A percentile compares a stretch with the other conserved stretches of the same genome.
Conservation (phyloP, 2,113 vertebrate genomes). For the Calyptomena viridis region DNA sequence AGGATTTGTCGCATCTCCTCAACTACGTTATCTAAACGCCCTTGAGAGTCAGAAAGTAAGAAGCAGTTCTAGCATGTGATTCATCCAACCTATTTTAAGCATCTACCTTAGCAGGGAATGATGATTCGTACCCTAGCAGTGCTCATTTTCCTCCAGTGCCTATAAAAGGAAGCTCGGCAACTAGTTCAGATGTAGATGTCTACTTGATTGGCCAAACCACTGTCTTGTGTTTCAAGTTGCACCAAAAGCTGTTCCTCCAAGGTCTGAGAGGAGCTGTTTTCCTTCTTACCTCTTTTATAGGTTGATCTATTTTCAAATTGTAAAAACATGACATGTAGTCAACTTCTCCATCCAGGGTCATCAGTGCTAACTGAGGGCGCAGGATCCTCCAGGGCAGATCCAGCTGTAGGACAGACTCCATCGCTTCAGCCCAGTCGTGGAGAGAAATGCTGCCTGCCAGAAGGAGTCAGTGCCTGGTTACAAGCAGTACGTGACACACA, state of each 20-base stretch:
- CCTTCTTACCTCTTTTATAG: slow-evolving; percentile 80
- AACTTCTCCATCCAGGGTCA: slow-evolving; percentile 75
- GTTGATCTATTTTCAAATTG: slow-evolving; percentile 78
- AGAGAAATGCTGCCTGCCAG: slow-evolving; percentile 81
- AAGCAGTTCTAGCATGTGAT: slow-evolving; percentile 37
- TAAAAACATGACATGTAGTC: slow-evolving; percentile 89
- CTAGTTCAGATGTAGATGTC: not conserved
- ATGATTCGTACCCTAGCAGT: not conserved
- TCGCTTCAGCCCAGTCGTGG: slow-evolving; percentile 84
- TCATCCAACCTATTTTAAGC: slow-evolving; percentile 53
- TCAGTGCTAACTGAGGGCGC: slow-evolving; percentile 73
- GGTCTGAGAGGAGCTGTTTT: not conserved
- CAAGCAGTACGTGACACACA: accelerated
- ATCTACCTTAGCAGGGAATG: slow-evolving; percentile 49
- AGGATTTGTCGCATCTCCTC: not conserved
- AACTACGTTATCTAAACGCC: not conserved
- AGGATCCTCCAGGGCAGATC: slow-evolving; percentile 92
- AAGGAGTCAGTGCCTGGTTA: not conserved
- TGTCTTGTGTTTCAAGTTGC: not conserved
- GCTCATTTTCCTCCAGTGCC: slow-evolving; percentile 2
- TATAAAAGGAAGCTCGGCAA: slow-evolving; percentile 26
- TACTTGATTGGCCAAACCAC: not conserved
- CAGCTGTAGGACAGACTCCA: slow-evolving; percentile 85
- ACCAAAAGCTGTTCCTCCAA: not conserved
- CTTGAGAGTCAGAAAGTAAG: not conserved